A percentile compares a stretch with the other conserved stretches of the same genome.
Conservation (phyloP, 1,140 invertebrate species). For the Luehdorfia chinensis region DNA sequence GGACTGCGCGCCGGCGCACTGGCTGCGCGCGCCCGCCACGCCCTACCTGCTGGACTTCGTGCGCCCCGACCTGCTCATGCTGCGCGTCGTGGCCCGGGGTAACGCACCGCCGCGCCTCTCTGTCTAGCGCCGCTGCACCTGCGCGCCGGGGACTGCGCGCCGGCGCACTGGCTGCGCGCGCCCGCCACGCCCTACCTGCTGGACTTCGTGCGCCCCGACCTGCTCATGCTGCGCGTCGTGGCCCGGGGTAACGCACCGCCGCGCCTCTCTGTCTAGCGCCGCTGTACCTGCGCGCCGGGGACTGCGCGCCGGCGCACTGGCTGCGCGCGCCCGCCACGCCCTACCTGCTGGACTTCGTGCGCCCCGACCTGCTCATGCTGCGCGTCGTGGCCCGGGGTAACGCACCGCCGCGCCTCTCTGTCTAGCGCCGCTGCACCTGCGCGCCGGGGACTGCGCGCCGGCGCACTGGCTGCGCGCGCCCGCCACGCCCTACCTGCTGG, state of each 20-base stretch:
- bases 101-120: no score
- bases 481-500: slow-evolving; percentile 92
- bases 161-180: slow-evolving; percentile 95
- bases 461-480: slow-evolving; percentile 96
- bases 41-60: slow-evolving; percentile 95
- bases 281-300: slow-evolving; percentile 93
- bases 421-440: slow-evolving; percentile 97
- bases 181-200: slow-evolving; percentile 94
- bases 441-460: slow-evolving; percentile 91
- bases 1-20: slow-evolving; percentile 93
- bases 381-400: slow-evolving; percentile 87
- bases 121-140: slow-evolving; percentile 98
- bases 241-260: no score
- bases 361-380: slow-evolving; percentile 94
- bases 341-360: slow-evolving; percentile 93
- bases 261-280: slow-evolving; percentile 96
- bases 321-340: slow-evolving; percentile 93
- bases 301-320: slow-evolving; percentile 95
- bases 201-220: slow-evolving; percentile 95
- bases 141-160: slow-evolving; percentile 89
- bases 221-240: slow-evolving; percentile 90
- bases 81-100: slow-evolving; percentile 88
- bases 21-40: slow-evolving; percentile 94
- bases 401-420: slow-evolving; percentile 94
- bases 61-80: slow-evolving; percentile 93